phyloP scores from a whole-genome alignment of 2,888 invertebrate genomes.

The Caenorhabditis sp. region DNA sequence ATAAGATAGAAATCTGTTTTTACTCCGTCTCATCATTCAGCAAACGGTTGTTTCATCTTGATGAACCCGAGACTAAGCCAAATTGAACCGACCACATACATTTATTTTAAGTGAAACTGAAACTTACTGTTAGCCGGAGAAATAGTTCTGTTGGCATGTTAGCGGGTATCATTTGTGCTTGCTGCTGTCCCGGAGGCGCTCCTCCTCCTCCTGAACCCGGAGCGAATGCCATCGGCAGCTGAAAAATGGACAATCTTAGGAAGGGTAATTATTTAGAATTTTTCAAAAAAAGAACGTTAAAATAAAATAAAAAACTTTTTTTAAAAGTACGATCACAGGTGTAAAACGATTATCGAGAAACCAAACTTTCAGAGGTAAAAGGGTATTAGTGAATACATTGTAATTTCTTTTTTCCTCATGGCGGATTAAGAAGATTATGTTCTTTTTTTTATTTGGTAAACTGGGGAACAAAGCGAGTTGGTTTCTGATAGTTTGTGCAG shows the following conservation, averaged over 20 bases:
- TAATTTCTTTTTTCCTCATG: neutral
- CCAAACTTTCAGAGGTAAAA: neutral
- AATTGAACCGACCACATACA: neutral
- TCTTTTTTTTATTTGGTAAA: neutral
- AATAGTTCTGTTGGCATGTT: slow-evolving; percentile 26
- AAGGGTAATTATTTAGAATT: neutral
- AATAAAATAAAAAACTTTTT: too few relatives aligned
- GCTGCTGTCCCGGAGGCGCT: slow-evolving; percentile 60
- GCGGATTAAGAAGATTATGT: neutral
- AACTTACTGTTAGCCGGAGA: slow-evolving; percentile 35
- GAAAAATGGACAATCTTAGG: slow-evolving; percentile 24
- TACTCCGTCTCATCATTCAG: neutral
- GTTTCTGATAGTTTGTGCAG: neutral
- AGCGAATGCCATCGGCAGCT: slow-evolving; percentile 65
- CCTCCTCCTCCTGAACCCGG: slow-evolving; percentile 68
- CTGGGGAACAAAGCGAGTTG: neutral
- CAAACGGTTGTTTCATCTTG: slow-evolving; percentile 9
- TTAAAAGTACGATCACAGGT: neutral
- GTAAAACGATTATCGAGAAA: neutral
- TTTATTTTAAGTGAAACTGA: neutral
- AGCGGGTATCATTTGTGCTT: slow-evolving; percentile 11
- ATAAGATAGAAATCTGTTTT: slow-evolving; percentile 2
- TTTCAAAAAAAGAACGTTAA: neutral
- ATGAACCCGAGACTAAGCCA: neutral
- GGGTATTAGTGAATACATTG: neutral